A percentile compares a stretch with the other conserved stretches of the same genome.
Conservation (phyloP, 2,888 invertebrate genomes). For the Eristalis arbustorum region DNA sequence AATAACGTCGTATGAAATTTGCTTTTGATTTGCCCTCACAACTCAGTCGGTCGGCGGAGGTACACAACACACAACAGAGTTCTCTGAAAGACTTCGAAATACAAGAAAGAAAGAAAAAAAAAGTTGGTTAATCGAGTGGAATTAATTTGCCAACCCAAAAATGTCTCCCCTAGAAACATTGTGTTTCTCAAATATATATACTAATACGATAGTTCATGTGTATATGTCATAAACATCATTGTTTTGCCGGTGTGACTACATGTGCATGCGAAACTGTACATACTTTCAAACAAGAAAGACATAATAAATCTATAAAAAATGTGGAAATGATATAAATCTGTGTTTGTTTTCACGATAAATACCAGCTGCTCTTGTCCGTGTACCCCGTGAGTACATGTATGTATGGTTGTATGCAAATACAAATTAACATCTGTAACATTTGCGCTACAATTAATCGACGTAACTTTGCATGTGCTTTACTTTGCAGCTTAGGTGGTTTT, state of each 20-base stretch:
- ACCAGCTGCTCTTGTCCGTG: neutral
- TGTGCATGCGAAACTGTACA: neutral
- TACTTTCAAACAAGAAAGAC: neutral
- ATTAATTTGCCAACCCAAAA: neutral
- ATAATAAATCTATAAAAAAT: slow-evolving; percentile 3
- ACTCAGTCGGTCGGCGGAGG: neutral
- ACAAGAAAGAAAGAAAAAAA: too few species aligned
- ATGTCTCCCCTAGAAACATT: neutral
- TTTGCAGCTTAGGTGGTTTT: neutral
- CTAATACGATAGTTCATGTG: neutral
- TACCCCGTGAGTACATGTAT: neutral
- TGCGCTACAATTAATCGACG: neutral
- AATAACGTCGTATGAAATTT: neutral
- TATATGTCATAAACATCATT: neutral
- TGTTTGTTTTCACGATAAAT: neutral
- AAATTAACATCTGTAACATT: neutral
- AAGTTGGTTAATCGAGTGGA: neutral
- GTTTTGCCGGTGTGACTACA: neutral
- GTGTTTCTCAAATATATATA: neutral
- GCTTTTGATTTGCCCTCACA: neutral
- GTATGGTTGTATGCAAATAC: neutral
- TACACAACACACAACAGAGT: neutral
- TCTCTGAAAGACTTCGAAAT: neutral
- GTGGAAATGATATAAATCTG: neutral
- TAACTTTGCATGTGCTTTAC: neutral